A percentile compares a stretch with the other conserved stretches of the same genome.
Conservation (phyloP, 1,140 invertebrate species). For the Battus philenor region DNA sequence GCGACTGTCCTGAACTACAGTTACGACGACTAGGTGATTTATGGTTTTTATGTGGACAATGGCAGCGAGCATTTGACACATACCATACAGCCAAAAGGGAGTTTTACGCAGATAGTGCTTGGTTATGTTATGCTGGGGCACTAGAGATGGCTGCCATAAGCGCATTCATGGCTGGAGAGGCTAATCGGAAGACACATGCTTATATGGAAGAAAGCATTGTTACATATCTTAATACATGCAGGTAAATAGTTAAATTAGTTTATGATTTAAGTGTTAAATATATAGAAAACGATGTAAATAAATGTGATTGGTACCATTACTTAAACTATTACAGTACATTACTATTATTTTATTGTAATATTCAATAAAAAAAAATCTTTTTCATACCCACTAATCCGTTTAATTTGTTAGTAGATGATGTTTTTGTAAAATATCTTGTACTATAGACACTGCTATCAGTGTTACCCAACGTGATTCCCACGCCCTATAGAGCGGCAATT, state of each 20-base stretch:
- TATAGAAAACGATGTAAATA: no score
- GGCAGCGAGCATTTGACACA: conserved; percentile 91
- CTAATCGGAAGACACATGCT: conserved; percentile 85
- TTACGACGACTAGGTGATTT: conserved; percentile 94
- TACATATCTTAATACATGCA: conserved; percentile 92
- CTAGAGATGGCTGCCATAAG: conserved; percentile 96
- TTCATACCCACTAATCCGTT: no score
- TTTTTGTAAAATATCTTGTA: no score
- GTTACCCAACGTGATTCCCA: no score
- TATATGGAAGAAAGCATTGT: conserved; percentile 96
- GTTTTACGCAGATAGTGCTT: conserved; percentile 96
- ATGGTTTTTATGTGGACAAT: conserved; percentile 97
- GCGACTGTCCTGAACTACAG: conserved; percentile 95
- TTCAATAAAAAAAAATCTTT: no score
- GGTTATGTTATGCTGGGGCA: conserved; percentile 97
- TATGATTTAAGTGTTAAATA: no score
- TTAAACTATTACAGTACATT: no score
- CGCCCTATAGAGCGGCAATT: no score
- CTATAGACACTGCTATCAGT: no score
- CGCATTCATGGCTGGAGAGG: conserved; percentile 91
- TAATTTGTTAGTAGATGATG: no score
- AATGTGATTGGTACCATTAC: no score
- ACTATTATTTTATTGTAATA: no score
- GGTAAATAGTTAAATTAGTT: conserved; percentile 78
- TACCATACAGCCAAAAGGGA: conserved; percentile 98